Evolutionary conservation across 2,888 invertebrate genomes (phyloP), one percentile per base, ranked within the genome.

Genomic region (Pachymerium ferrugineum): DNA sequence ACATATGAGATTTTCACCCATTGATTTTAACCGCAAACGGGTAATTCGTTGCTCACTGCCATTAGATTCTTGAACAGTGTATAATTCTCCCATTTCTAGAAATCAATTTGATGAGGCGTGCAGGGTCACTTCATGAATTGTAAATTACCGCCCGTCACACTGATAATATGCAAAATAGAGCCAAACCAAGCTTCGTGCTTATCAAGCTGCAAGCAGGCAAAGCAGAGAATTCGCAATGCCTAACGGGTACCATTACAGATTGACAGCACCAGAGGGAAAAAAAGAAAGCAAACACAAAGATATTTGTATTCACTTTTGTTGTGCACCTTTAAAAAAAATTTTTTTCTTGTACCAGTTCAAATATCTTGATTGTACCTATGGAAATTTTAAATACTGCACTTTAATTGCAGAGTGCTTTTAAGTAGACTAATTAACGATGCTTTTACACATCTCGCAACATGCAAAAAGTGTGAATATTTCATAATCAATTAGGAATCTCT

Each of bases 51-150:
- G 62, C 25, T 62, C 62, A 28, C 8, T 25, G 25, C 14, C 25
- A 28, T 62, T 62, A 62, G 25, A 28, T 25, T 28, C 62, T 62
- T 62, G 62, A 62, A 62, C 28, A 62, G 62, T 62, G 62, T 62
- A 62, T 62, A 62, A 62, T 62, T 62, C 62, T 62, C 62, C 62
- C 62, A 62, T 62, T 62, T 62, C 62, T 62, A 62, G 25, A 62
- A 62, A 62, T 62, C 62, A 62, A 62, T 62, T 62, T 22, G 25
- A 62, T 62, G 62, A 62, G 62, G 62, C 62, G 25, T 62, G 14
- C 62, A 62, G 62, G 62, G 62, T 62, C 62, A 62, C 62, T 62
- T 62, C 62, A 62, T 62, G 62, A 62, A 62, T 62, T 62, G 62
- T 62, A 62, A 62, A 62, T 62, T 62, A 62, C 62, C 62, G 28